A percentile compares a stretch with the other conserved stretches of the same genome.
Evolutionary conservation across 2,113 vertebrate species (phyloP).

Genomic region (Equus przewalskii): DNA sequence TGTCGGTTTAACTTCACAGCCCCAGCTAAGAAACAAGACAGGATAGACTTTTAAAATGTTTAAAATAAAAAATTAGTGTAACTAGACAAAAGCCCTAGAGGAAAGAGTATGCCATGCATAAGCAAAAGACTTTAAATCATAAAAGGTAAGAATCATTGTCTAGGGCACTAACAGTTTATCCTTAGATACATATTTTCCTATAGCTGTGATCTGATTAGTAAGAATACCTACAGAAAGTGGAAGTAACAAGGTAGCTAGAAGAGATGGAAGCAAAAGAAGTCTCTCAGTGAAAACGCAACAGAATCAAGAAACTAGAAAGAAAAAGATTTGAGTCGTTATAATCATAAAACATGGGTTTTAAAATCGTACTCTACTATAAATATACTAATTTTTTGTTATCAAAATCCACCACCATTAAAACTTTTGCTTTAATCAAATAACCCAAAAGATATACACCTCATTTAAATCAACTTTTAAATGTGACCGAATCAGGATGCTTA

Average conservation of each 20-base stretch:
- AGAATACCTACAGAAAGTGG: not conserved
- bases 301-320: not conserved
- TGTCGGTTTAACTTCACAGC: conserved; percentile 93
- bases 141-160: not conserved
- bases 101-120: not conserved
- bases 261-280: not conserved
- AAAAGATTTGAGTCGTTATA: not conserved
- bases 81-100: not conserved
- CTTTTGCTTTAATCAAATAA: not conserved
- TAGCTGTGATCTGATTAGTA: not conserved
- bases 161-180: not conserved
- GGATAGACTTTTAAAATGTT: not conserved
- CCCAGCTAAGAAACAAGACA: conserved; percentile 87
- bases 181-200: not conserved
- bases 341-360: not conserved
- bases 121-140: not conserved
- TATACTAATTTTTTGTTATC: not conserved
- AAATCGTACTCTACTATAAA: not conserved
- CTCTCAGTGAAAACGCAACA: not conserved
- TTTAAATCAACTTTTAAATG: conserved; percentile 24
- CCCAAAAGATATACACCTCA: not conserved
- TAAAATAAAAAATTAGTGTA: conserved; percentile 26
- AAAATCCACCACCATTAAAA: not conserved
- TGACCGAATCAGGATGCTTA: conserved; percentile 79
- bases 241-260: not conserved